These are phyloP conservation scores for Macropus fuliginosus DNA, from an alignment of 2,797 vertebrate species.

Conservation along the genomic window DNA sequence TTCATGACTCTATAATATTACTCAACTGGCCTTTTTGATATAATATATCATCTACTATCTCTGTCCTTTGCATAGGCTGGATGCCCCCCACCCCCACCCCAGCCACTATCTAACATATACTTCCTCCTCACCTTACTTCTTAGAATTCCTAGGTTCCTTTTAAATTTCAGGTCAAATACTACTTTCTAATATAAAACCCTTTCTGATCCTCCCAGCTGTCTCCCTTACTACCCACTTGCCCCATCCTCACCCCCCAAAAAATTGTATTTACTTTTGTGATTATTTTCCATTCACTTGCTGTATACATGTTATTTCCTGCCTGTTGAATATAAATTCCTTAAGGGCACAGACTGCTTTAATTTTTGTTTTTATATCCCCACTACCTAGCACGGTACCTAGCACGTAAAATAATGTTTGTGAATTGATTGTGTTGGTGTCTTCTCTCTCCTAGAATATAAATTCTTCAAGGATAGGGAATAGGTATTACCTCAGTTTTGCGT, in stretches of 20 bases:
- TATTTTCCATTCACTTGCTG: background rate
- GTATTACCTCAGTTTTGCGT: background rate
- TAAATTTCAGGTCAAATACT: background rate
- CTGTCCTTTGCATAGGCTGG: background rate
- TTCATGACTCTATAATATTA: background rate
- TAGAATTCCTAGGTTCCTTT: background rate
- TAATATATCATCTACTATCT: background rate
- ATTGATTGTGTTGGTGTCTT: background rate
- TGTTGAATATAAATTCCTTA: background rate
- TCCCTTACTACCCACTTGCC: background rate
- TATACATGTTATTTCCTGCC: background rate
- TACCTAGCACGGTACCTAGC: background rate
- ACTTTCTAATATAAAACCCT: background rate
- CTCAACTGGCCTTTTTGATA: background rate
- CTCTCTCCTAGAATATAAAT: background rate
- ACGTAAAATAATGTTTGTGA: background rate
- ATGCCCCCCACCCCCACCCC: too few species aligned
- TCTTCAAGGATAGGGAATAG: background rate
- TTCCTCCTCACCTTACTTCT: background rate
- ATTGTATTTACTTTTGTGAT: background rate
- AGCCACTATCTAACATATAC: background rate
- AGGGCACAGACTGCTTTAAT: background rate
- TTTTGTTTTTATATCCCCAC: background rate
- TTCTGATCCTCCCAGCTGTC: background rate
- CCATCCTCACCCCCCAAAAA: background rate